Evolutionary conservation across 2,113 vertebrate species (phyloP), one percentile per base, ranked within the genome.

Genomic region (Sakesphorus luctuosus): DNA sequence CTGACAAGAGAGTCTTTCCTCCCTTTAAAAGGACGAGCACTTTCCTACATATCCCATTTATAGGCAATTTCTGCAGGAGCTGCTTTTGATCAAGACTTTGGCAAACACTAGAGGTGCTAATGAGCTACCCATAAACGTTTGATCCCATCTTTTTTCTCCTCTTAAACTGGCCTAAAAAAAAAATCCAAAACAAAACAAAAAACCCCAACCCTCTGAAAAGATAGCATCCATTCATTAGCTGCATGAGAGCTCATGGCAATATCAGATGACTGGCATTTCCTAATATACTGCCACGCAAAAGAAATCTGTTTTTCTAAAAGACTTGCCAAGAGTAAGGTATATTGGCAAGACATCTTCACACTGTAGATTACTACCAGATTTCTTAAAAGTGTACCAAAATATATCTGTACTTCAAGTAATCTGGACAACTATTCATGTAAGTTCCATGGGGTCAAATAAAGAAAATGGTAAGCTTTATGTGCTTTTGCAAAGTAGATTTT

Each of bases 91-190:
- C 62, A 94, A 83, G 74, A 79, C 71, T 82, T 78, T 83, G 68
- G 67, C 58, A 83, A 84, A 94, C 92, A 49, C 95, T 87, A 83
- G 94, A 91, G 96, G 94, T 89, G 93, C 97, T 74, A 91, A 87
- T 61, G 81, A 95, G 93, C 87, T 91, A 46, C 84, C 62, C 2
- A 0, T 23, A 74, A 74, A 91, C 40, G 20, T 81, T 49, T 82
- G 75, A 84, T 78, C 47, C 17, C 2, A 1, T 63, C 40, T 31
- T 58, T 71, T 79, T 90, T 68, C 69, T 74, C 46, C 40, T 40
- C 59, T 72, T 53, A 46, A 72, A 53, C 26, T 40, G 18, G 28
- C 31, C 75, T 79, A 12, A 44, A 61, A 84, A 83, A 63, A 69
- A 82, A 75, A 44, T 11, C 15, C 18, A 53, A 68, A 68, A 2